Evolutionary conservation across 2,888 invertebrate genomes (phyloP).

Genomic region (Drosophila bunnanda): DNA sequence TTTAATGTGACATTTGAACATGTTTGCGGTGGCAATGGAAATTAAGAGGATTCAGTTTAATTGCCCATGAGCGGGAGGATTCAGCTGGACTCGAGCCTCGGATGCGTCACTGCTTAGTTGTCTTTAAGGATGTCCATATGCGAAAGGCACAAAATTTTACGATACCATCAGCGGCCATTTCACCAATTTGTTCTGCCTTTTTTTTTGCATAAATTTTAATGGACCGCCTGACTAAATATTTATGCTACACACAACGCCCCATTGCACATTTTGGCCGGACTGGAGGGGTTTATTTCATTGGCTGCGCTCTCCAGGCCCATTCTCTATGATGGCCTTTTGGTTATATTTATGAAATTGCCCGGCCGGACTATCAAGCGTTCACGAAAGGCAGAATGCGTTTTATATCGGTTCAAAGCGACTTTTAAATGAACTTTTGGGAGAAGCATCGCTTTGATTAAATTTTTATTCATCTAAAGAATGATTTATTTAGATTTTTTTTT

Average conservation of each 20-base stretch:
- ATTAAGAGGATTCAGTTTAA: constrained; percentile 53
- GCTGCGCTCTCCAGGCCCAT: constrained; percentile 20
- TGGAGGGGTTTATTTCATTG: constrained; percentile 17
- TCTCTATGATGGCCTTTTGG: constrained; percentile 27
- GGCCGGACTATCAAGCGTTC: constrained; percentile 11
- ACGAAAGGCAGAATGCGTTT: constrained; percentile 20
- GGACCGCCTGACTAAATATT: constrained; percentile 69
- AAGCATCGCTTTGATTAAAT: not conserved
- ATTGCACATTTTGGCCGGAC: constrained; percentile 61
- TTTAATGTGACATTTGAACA: constrained; percentile 56
- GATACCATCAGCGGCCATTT: constrained; percentile 2
- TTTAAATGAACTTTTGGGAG: constrained; percentile 35
- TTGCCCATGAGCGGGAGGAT: constrained; percentile 31
- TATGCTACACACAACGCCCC: constrained; percentile 73
- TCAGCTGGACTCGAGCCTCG: not conserved
- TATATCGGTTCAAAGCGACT: constrained; percentile 35
- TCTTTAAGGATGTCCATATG: constrained; percentile 40
- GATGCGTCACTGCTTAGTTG: constrained; percentile 6
- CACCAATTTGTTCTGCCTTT: constrained; percentile 36
- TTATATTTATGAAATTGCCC: constrained; percentile 43
- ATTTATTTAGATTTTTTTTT: not conserved
- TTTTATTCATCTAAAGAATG: not conserved
- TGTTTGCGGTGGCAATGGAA: constrained; percentile 40
- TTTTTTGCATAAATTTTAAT: constrained; percentile 76
- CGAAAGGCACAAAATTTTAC: constrained; percentile 19